phyloP scores from a whole-genome alignment of 2,888 invertebrate genomes.

The Dicranocentrus wangi region DNA sequence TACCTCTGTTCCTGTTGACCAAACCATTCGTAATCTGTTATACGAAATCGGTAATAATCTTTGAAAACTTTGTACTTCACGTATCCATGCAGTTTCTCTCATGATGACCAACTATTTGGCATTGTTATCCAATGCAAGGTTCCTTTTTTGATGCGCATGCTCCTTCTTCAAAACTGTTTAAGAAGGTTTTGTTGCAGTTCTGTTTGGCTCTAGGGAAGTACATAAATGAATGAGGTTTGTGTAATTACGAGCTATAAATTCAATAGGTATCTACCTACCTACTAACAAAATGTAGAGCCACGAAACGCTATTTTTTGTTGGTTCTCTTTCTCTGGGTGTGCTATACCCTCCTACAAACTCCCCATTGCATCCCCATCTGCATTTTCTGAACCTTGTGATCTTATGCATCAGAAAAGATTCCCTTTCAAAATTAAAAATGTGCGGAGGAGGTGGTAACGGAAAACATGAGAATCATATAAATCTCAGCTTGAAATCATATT shows the following conservation, averaged over 20 bases:
- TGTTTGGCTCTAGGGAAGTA: slow-evolving; percentile 15
- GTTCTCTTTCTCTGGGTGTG: no score
- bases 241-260: slow-evolving; percentile 16
- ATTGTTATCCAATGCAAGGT: no score
- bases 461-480: slow-evolving; percentile 16
- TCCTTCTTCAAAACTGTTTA: no score
- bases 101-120: no score
- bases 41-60: no score
- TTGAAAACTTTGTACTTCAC: background rate
- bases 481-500: slow-evolving; percentile 36
- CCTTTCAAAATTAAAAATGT: slow-evolving; percentile 43
- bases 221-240: slow-evolving; percentile 1
- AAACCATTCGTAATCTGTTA: no score
- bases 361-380: background rate
- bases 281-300: no score
- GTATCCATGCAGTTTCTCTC: background rate
- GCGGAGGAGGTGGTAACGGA: slow-evolving; percentile 46
- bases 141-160: slow-evolving; percentile 34
- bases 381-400: background rate
- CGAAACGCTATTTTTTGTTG: no score
- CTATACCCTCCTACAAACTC: no score
- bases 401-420: background rate
- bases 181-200: background rate
- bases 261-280: background rate
- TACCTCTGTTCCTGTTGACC: no score